A percentile compares a stretch with the other conserved stretches of the same genome.
phyloP scores from a whole-genome alignment of 2,113 vertebrate species.

The Calidris pygmaea region DNA sequence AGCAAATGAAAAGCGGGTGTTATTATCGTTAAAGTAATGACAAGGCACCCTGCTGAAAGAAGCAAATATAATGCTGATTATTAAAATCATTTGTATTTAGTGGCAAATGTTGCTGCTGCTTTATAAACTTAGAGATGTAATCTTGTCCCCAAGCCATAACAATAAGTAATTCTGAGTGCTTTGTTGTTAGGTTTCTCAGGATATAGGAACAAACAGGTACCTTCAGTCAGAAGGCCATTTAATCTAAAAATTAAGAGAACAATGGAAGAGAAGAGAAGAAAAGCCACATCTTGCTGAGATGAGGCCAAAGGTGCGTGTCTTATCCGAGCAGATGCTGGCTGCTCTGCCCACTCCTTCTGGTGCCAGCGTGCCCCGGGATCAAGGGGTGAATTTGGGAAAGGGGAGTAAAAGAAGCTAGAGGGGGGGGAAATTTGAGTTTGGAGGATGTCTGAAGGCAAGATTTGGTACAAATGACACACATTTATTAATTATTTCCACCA shows the following conservation, averaged over 20 bases:
- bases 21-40: constrained; percentile 59
- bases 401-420: not conserved
- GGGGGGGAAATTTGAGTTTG: not conserved
- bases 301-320: not conserved
- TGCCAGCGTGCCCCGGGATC: fast-evolving
- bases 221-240: constrained; percentile 11
- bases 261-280: not conserved
- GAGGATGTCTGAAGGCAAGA: not conserved
- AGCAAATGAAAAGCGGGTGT: constrained; percentile 58
- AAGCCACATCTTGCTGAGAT: not conserved
- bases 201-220: constrained; percentile 27
- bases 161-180: constrained; percentile 44
- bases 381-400: not conserved
- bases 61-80: constrained; percentile 57
- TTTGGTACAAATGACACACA: fast-evolving
- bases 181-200: constrained; percentile 27
- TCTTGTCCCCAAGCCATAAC: constrained; percentile 38
- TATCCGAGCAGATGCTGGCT: not conserved
- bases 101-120: constrained; percentile 20
- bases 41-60: constrained; percentile 61
- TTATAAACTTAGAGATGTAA: constrained; percentile 62
- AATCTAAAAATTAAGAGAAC: not conserved
- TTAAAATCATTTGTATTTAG: constrained; percentile 67
- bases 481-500: not conserved
- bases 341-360: not conserved